Evolutionary conservation across 1,140 invertebrate genomes (phyloP).

Genomic region (Pteromalus puparum): DNA sequence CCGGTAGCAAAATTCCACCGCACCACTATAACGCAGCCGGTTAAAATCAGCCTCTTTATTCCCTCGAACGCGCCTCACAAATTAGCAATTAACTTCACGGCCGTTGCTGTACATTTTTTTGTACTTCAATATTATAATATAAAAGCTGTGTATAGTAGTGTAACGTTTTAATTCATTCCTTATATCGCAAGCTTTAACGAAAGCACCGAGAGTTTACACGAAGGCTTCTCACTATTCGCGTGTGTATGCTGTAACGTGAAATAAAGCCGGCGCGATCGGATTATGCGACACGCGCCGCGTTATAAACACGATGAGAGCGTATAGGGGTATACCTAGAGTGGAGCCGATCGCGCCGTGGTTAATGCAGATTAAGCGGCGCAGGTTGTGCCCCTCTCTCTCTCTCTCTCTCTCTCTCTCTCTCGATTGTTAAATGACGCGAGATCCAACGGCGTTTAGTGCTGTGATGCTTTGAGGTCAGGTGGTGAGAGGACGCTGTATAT

Average conservation of each 20-base stretch:
- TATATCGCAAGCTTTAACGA: slow-evolving; percentile 27
- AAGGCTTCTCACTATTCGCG: neutral
- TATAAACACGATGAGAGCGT: neutral
- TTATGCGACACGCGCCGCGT: neutral
- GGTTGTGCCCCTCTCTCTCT: neutral
- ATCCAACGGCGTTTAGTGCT: neutral
- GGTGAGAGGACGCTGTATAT: neutral
- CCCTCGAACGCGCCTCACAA: neutral
- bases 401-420: too few species aligned
- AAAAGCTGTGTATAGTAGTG: neutral
- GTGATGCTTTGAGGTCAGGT: neutral
- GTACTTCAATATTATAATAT: neutral
- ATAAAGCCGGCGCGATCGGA: slow-evolving; percentile 20
- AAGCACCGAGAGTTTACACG: slow-evolving; percentile 10
- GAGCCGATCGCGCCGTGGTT: neutral
- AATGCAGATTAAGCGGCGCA: slow-evolving; percentile 27
- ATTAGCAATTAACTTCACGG: slow-evolving; percentile 29
- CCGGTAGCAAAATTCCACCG: too few species aligned
- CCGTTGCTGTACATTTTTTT: neutral
- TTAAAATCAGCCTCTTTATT: neutral
- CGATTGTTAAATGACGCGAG: slow-evolving; percentile 37
- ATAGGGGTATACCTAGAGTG: too few species aligned
- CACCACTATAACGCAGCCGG: neutral
- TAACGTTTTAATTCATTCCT: neutral
- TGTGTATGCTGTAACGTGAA: neutral